phyloP scores from a whole-genome alignment of 2,113 vertebrate genomes.

The Albula glossodonta region DNA sequence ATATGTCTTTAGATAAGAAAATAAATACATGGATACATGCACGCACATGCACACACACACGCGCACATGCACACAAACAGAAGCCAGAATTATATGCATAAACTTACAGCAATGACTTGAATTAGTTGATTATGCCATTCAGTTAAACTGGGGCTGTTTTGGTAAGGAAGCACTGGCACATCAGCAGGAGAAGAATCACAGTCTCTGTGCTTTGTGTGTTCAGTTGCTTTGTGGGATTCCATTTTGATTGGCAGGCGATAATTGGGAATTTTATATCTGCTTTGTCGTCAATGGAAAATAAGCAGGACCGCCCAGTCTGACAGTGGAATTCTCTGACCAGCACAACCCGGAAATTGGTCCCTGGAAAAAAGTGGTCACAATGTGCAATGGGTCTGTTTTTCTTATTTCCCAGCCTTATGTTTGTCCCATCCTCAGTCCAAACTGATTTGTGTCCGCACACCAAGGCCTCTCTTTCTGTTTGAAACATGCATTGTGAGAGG shows the following conservation, averaged over 20 bases:
- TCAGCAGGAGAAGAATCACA: constrained; percentile 38
- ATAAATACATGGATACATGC: too few species aligned
- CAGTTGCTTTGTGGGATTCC: neutral
- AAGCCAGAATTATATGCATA: too few species aligned
- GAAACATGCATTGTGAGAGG: neutral
- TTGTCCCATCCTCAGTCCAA: neutral
- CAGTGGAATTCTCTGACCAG: constrained; percentile 2
- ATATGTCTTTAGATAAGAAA: too few species aligned
- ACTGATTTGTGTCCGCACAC: neutral
- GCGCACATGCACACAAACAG: too few species aligned
- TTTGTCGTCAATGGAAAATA: constrained; percentile 35
- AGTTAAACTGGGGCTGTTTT: constrained; percentile 11
- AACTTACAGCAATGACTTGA: neutral
- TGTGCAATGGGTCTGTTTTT: constrained; percentile 16
- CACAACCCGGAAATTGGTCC: constrained; percentile 6
- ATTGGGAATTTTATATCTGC: constrained; percentile 39
- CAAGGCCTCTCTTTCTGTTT: neutral
- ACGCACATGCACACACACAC: too few species aligned
- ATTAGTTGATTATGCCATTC: neutral
- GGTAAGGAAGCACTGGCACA: constrained; percentile 23
- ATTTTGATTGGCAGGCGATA: constrained; percentile 40
- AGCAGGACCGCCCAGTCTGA: constrained; percentile 25
- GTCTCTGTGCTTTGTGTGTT: constrained; percentile 33
- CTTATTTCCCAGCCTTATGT: neutral
- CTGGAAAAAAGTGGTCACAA: constrained; percentile 18